A percentile compares a stretch with the other conserved stretches of the same genome.
Conservation (phyloP, 2,113 vertebrate genomes). For the Labrus mixtus region DNA sequence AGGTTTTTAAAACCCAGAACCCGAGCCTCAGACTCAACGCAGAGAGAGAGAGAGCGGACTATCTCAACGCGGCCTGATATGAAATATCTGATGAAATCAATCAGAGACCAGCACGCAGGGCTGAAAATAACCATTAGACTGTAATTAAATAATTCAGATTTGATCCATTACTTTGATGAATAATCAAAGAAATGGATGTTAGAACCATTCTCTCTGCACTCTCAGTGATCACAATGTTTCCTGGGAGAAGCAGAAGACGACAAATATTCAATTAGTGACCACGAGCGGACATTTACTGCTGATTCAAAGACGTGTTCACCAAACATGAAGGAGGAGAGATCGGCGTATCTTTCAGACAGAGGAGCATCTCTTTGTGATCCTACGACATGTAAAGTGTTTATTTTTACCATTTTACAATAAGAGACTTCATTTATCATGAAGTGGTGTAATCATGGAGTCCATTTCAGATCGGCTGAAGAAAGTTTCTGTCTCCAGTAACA, state of each 20-base stretch:
- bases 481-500: constrained; percentile 15
- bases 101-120: background rate
- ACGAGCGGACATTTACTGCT: too few relatives aligned
- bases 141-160: background rate
- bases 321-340: too few relatives aligned
- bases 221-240: background rate
- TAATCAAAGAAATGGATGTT: constrained; percentile 3
- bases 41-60: background rate
- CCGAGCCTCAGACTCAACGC: background rate
- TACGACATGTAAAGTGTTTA: too few relatives aligned
- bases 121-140: background rate
- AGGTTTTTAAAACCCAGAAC: background rate
- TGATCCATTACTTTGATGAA: constrained; percentile 1
- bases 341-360: too few relatives aligned
- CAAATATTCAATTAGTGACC: too few relatives aligned
- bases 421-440: background rate
- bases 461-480: background rate
- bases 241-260: too few relatives aligned
- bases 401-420: too few relatives aligned
- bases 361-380: too few relatives aligned
- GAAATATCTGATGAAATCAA: background rate
- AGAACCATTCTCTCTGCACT: background rate
- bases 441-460: background rate
- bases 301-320: too few relatives aligned
- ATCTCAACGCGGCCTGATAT: background rate